A percentile compares a stretch with the other conserved stretches of the same genome.
phyloP scores from a whole-genome alignment of 2,888 invertebrate genomes.

The Parasteatoda lunata region DNA sequence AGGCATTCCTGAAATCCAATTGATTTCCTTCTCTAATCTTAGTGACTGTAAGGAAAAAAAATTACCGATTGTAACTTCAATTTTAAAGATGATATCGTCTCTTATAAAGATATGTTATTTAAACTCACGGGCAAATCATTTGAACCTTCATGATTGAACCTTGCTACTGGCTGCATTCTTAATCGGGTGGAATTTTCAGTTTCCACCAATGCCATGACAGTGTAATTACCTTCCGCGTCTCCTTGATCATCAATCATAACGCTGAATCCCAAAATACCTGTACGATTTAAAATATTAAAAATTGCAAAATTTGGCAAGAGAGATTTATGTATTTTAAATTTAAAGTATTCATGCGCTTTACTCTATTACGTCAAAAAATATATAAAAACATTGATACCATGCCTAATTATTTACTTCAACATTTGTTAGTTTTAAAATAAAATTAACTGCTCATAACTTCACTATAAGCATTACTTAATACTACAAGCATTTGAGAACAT shows the following conservation, averaged over 20 bases:
- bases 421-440: too few species aligned
- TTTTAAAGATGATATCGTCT: background rate
- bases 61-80: background rate
- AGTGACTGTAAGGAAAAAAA: constrained; percentile 60
- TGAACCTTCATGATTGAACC: constrained; percentile 79
- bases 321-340: too few species aligned
- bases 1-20: constrained; percentile 84
- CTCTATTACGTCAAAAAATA: too few species aligned
- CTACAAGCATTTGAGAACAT: too few species aligned
- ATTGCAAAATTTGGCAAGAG: too few species aligned
- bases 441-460: too few species aligned
- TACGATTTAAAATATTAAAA: too few species aligned
- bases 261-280: constrained; percentile 75
- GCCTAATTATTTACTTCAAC: too few species aligned
- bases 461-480: too few species aligned
- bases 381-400: too few species aligned
- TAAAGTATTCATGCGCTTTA: too few species aligned
- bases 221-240: constrained; percentile 93
- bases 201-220: constrained; percentile 82
- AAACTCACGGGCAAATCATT: constrained; percentile 70
- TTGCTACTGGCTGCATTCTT: constrained; percentile 82
- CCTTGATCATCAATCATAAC: constrained; percentile 87
- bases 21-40: constrained; percentile 77
- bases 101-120: background rate
- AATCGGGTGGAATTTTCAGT: constrained; percentile 34